A percentile compares a stretch with the other conserved stretches of the same genome.
phyloP scores from a whole-genome alignment of 2,797 vertebrate genomes.

The Chlorospingus semifuscus region DNA sequence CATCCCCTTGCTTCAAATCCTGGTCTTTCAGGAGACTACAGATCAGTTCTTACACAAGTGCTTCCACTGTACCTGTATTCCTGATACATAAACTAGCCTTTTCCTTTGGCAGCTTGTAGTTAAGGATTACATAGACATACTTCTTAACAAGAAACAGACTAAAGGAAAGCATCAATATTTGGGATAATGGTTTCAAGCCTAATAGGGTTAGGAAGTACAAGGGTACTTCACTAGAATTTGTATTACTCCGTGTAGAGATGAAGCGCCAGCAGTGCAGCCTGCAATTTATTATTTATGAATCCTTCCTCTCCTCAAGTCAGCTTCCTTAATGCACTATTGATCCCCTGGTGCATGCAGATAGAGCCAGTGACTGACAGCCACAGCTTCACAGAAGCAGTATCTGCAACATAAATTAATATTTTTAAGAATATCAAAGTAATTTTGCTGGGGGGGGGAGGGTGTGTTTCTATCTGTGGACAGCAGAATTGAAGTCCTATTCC shows the following conservation, averaged over 20 bases:
- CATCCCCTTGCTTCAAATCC: slow-evolving; percentile 13
- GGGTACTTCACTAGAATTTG: slow-evolving; percentile 31
- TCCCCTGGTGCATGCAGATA: slow-evolving; percentile 55
- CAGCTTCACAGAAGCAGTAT: neutral
- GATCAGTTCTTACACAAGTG: slow-evolving; percentile 8
- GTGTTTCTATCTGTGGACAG: neutral
- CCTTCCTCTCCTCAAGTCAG: slow-evolving; percentile 60
- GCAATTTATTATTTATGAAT: slow-evolving; percentile 76
- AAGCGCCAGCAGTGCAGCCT: slow-evolving; percentile 51
- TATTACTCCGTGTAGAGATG: slow-evolving; percentile 54
- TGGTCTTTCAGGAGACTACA: slow-evolving; percentile 2
- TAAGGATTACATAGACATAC: neutral
- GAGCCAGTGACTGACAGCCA: slow-evolving; percentile 48
- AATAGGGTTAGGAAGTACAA: slow-evolving; percentile 42
- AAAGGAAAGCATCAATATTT: neutral
- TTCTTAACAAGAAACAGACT: slow-evolving; percentile 44
- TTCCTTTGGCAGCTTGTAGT: neutral
- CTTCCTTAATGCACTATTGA: slow-evolving; percentile 74
- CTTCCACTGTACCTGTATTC: neutral
- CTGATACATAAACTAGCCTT: neutral
- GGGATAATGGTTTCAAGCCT: neutral
- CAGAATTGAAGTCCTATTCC: neutral
- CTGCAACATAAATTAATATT: slow-evolving; percentile 4
- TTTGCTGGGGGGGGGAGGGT: accelerated
- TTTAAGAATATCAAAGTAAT: neutral